Evolutionary conservation across 2,888 invertebrate species (phyloP).

Genomic region (Eupithecia tripunctaria): DNA sequence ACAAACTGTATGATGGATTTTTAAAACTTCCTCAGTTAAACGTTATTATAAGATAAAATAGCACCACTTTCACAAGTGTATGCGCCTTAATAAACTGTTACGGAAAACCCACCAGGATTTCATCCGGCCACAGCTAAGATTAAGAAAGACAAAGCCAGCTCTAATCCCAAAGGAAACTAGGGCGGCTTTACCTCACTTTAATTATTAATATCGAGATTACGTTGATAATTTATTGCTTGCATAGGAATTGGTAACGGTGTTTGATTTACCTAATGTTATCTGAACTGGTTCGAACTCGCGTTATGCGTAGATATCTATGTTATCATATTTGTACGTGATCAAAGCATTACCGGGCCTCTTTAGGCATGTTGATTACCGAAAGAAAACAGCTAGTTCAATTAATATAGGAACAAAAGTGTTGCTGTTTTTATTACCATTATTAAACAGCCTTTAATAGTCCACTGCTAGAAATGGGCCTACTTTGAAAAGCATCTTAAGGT

Average conservation of each 20-base stretch:
- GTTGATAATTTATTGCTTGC: slow-evolving; percentile 47
- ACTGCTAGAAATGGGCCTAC: too few species aligned
- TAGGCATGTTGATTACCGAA: not conserved
- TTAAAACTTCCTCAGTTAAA: too few species aligned
- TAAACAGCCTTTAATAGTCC: too few species aligned
- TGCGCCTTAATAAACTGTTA: too few species aligned
- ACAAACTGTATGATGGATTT: too few species aligned
- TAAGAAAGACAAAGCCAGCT: slow-evolving; percentile 11
- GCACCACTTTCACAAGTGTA: too few species aligned
- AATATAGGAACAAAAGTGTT: not conserved
- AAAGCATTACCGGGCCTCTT: not conserved
- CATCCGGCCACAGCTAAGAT: slow-evolving; percentile 6
- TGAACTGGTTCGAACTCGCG: slow-evolving; percentile 14
- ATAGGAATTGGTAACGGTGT: slow-evolving; percentile 30
- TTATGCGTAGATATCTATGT: not conserved
- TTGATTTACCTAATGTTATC: slow-evolving; percentile 31
- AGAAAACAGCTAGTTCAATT: not conserved
- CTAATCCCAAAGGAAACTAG: slow-evolving; percentile 46
- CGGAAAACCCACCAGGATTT: not conserved
- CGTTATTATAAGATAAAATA: too few species aligned
- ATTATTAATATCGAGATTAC: slow-evolving; percentile 51
- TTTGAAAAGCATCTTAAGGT: too few species aligned
- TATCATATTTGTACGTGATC: slow-evolving; percentile 7
- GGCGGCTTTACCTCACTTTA: slow-evolving; percentile 43
- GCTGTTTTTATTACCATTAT: not conserved